Evolutionary conservation across 2,888 invertebrate genomes (phyloP).

Genomic region (Lagria hirta): DNA sequence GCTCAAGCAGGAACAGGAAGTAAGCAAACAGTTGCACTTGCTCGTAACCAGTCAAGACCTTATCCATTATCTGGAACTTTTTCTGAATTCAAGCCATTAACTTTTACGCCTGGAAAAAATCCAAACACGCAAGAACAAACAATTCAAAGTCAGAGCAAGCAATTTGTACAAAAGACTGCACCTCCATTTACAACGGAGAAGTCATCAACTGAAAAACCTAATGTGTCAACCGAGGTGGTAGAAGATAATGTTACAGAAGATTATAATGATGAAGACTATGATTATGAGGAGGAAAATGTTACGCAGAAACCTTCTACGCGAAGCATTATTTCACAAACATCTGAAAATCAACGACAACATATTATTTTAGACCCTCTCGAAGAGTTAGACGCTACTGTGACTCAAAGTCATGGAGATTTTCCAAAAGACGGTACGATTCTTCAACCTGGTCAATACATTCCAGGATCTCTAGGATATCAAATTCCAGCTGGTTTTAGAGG

Average conservation of each 20-base stretch:
- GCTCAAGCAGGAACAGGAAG: slow-evolving; percentile 81
- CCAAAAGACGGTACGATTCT: slow-evolving; percentile 60
- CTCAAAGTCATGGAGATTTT: slow-evolving; percentile 58
- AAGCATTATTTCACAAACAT: slow-evolving; percentile 38
- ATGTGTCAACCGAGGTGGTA: slow-evolving; percentile 35
- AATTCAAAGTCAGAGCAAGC: slow-evolving; percentile 1
- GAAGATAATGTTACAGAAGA: slow-evolving; percentile 56
- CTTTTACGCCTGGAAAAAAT: slow-evolving; percentile 12
- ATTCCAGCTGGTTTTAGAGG: slow-evolving; percentile 71
- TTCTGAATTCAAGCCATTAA: slow-evolving; percentile 19
- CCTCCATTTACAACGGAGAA: neutral
- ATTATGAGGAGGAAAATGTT: slow-evolving; percentile 51
- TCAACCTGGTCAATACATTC: slow-evolving; percentile 67
- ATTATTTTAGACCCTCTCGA: slow-evolving; percentile 62
- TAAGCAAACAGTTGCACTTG: slow-evolving; percentile 56
- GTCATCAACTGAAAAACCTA: neutral
- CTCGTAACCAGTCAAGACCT: slow-evolving; percentile 41
- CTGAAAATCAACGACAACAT: slow-evolving; percentile 61
- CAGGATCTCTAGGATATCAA: slow-evolving; percentile 63
- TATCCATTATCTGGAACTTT: slow-evolving; percentile 25
- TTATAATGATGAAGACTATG: slow-evolving; percentile 48
- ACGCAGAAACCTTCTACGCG: slow-evolving; percentile 57
- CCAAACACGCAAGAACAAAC: slow-evolving; percentile 1
- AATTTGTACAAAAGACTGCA: slow-evolving; percentile 5
- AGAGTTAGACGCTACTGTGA: slow-evolving; percentile 62